Conservation (phyloP, 2,113 vertebrate genomes). For the Alexandromys fortis region DNA sequence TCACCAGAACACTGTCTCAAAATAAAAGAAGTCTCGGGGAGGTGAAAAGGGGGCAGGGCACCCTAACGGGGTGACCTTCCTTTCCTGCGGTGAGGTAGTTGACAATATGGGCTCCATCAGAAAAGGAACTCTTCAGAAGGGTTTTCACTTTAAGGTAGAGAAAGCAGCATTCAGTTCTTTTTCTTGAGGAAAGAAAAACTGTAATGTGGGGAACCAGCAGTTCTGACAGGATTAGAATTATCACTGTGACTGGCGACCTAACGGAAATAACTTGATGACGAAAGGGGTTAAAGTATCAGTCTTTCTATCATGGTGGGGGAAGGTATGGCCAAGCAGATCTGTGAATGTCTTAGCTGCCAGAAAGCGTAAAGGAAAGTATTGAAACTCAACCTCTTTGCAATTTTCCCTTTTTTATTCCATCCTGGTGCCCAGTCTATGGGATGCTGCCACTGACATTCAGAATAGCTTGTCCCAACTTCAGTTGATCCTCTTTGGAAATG, state of each 20-base stretch:
- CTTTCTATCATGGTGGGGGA: not conserved
- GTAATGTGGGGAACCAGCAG: not conserved
- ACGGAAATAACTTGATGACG: not conserved
- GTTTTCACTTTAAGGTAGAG: not conserved
- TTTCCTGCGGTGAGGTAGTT: not conserved
- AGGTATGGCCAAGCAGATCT: not conserved
- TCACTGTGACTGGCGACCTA: not conserved
- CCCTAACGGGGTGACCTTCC: not conserved
- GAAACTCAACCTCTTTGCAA: not conserved
- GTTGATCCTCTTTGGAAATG: not conserved
- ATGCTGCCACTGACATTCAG: not conserved
- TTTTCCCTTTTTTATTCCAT: not conserved
- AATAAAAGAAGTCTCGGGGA: not conserved
- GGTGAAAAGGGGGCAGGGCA: not conserved
- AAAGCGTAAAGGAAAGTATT: not conserved
- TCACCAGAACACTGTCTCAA: not conserved
- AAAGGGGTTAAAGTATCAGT: not conserved
- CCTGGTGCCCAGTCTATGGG: not conserved
- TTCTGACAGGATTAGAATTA: not conserved
- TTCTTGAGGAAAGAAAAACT: not conserved
- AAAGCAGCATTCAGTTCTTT: not conserved
- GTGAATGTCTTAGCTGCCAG: not conserved
- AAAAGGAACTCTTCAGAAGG: not conserved
- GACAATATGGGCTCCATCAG: not conserved
- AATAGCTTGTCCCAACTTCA: not conserved